Evolutionary conservation across 1,140 invertebrate species (phyloP).

Genomic region (Drosophila simulans): DNA sequence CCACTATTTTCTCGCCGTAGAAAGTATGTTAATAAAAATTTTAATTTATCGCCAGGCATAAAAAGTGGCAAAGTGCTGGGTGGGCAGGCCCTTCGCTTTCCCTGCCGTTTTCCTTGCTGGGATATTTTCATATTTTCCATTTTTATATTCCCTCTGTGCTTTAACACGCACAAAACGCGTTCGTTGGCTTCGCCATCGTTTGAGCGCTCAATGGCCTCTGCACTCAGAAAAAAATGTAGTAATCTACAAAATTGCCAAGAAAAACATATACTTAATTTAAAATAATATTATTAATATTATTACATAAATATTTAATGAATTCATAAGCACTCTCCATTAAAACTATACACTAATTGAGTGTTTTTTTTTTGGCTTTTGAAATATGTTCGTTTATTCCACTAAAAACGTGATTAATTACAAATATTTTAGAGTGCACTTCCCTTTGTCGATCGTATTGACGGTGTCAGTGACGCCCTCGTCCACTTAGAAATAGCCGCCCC

Average conservation of each 20-base stretch:
- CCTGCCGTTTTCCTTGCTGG: slow-evolving; percentile 31
- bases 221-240: slow-evolving; percentile 2
- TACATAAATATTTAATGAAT: no score
- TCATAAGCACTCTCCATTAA: neutral
- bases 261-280: slow-evolving; percentile 61
- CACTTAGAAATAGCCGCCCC: slow-evolving; percentile 32
- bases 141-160: slow-evolving; percentile 54
- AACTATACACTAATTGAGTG: neutral
- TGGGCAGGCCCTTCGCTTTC: slow-evolving; percentile 9
- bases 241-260: slow-evolving; percentile 11
- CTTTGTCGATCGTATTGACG: slow-evolving; percentile 13
- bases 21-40: slow-evolving; percentile 74
- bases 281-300: slow-evolving; percentile 25
- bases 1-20: slow-evolving; percentile 15
- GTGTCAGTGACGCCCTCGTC: slow-evolving; percentile 61
- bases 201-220: slow-evolving; percentile 25
- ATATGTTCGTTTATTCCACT: no score
- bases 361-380: neutral
- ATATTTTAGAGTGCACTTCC: neutral
- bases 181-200: slow-evolving; percentile 56
- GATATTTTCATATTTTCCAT: slow-evolving; percentile 55
- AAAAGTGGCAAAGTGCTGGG: slow-evolving; percentile 60
- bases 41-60: slow-evolving; percentile 70
- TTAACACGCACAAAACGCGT: slow-evolving; percentile 76
- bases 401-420: neutral